A percentile compares a stretch with the other conserved stretches of the same genome.
These are phyloP conservation scores for Capromys pilorides DNA, from an alignment of 2,797 vertebrate genomes.

Conservation along the genomic window DNA sequence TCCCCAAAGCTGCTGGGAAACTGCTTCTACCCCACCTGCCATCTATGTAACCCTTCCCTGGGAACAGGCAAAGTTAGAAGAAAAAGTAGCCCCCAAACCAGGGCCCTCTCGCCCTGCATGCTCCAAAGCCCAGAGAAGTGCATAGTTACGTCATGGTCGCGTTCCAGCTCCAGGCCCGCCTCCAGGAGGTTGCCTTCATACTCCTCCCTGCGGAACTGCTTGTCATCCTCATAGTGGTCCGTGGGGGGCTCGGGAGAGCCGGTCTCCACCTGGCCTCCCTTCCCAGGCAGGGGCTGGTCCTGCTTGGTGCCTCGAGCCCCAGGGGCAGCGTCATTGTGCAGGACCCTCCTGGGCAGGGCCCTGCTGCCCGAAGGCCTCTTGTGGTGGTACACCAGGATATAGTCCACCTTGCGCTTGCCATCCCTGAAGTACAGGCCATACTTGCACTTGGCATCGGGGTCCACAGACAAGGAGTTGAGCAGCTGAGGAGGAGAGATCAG, in stretches of 20 bases:
- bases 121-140: not conserved
- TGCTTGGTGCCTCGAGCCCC: conserved; percentile 80
- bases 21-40: not conserved
- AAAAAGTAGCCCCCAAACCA: not conserved
- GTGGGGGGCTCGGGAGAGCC: conserved; percentile 84
- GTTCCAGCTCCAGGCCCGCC: conserved; percentile 95
- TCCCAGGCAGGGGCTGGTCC: conserved; percentile 86
- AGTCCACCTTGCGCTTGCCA: conserved; percentile 93
- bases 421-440: conserved; percentile 92
- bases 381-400: conserved; percentile 93
- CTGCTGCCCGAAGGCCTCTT: conserved; percentile 86
- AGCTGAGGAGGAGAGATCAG: conserved; percentile 81
- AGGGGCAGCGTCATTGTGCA: conserved; percentile 79
- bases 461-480: conserved; percentile 87
- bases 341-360: conserved; percentile 81
- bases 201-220: conserved; percentile 91
- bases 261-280: conserved; percentile 85
- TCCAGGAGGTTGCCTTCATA: conserved; percentile 94
- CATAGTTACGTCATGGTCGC: conserved; percentile 91
- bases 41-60: rapidly evolving
- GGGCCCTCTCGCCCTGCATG: not conserved
- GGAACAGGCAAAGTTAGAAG: not conserved
- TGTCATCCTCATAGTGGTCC: conserved; percentile 93
- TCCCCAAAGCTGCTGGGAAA: not conserved
- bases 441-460: conserved; percentile 87